These are phyloP conservation scores for Tokudaia tokunoshimensis DNA, from an alignment of 2,797 vertebrate genomes.

Conservation along the genomic window DNA sequence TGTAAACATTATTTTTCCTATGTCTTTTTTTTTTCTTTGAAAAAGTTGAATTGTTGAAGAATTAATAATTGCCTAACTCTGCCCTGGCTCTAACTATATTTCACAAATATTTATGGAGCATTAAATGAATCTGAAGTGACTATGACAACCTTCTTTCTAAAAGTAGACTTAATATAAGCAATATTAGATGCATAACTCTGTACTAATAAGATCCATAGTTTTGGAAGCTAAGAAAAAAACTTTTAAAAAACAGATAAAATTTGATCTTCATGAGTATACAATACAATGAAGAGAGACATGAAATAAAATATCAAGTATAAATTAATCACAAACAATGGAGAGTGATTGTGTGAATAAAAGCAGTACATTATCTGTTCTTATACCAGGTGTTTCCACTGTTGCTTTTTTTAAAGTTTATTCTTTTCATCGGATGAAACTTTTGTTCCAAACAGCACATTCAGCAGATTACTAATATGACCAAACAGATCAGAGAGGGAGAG, in stretches of 20 bases:
- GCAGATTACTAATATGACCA: neutral
- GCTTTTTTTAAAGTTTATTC: neutral
- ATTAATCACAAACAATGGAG: neutral
- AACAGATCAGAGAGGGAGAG: neutral
- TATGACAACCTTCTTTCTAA: neutral
- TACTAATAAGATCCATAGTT: neutral
- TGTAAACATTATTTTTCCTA: neutral
- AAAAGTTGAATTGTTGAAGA: neutral
- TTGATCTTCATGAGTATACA: neutral
- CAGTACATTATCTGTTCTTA: neutral
- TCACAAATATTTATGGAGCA: neutral
- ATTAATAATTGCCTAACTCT: neutral
- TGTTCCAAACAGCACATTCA: neutral
- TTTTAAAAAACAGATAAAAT: neutral
- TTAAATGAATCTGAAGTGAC: neutral
- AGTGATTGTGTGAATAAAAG: neutral
- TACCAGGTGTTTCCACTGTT: neutral
- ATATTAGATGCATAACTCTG: neutral
- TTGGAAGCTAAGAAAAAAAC: neutral
- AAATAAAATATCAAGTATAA: neutral
- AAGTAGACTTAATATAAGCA: neutral
- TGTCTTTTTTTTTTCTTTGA: neutral
- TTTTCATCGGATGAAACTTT: neutral
- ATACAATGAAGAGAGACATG: neutral
- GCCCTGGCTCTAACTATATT: neutral